phyloP scores from a whole-genome alignment of 2,888 invertebrate species.

The Buathra laborator region DNA sequence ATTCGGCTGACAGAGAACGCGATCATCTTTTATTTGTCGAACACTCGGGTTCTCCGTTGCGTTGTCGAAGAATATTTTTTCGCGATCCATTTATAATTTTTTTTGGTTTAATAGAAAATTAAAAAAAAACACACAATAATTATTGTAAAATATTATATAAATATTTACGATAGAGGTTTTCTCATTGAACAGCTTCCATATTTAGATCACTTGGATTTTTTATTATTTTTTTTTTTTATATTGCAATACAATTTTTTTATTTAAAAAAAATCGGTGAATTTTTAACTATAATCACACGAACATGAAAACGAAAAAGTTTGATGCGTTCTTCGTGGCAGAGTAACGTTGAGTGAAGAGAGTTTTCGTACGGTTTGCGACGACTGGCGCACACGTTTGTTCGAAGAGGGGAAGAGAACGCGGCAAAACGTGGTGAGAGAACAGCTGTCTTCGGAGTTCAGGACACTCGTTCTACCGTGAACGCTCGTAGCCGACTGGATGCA shows the following conservation, averaged over 20 bases:
- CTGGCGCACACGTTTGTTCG: constrained; percentile 20
- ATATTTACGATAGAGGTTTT: background rate
- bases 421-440: constrained; percentile 61
- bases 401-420: constrained; percentile 49
- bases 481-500: constrained; percentile 76
- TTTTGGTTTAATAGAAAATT: background rate
- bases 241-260: background rate
- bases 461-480: constrained; percentile 73
- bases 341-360: constrained; percentile 4
- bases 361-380: background rate
- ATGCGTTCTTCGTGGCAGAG: background rate
- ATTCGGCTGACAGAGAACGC: constrained; percentile 7
- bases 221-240: background rate
- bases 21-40: background rate
- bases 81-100: constrained; percentile 45
- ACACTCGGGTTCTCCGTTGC: constrained; percentile 31
- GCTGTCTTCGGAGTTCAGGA: constrained; percentile 45
- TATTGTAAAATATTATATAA: background rate
- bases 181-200: background rate
- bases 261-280: background rate
- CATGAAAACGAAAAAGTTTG: background rate
- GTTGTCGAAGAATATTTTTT: constrained; percentile 35
- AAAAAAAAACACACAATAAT: background rate
- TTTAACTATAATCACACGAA: background rate
- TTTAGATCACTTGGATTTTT: background rate